Base-by-base conservation (phyloP, 2,888 invertebrate species). In the Digitonthophagus gazella region DNA sequence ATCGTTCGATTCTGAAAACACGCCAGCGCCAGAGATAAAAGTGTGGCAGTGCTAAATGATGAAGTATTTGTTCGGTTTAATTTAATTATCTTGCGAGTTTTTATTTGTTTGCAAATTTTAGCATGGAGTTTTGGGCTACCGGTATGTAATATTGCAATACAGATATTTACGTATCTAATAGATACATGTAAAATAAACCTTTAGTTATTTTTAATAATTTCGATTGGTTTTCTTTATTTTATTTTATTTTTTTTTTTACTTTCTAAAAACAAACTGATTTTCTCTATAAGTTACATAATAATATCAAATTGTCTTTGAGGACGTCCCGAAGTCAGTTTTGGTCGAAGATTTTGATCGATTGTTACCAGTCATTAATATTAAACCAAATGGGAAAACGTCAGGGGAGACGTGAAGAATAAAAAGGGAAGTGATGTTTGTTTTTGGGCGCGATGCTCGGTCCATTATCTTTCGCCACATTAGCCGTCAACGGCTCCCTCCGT, bases 391-490 rank as follows among this genome's bases (percentile, higher is more conserved):
- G 28, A 44, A 44, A 44, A 44, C 28, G 28, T 44, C 19, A 61
- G 61, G 16, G 28, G 54, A 68, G 54, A 71, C 75, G 74, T 75
- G 73, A 74, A 73, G 74, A 74, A 75, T 76, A 76, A 76, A 76
- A 72, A 76, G 76, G 74, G 72, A 76, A 75, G 72, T 67, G 71
- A 69, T 75, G 76, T 76, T 75, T 74, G 71, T 74, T 73, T 65
- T 69, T 69, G 69, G 68, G 71, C 67, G 72, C 74, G 74, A 75
- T 73, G 75, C 74, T 74, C 73, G 75, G 74, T 75, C 75, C 75
- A 75, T 76, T 76, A 75, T 76, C 75, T 76, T 69, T 75, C 72
- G 74, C 74, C 76, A 74, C 76, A 75, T 76, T 76, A 76, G 75
- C 75, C 75, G 76, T 75, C 76, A 74, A 74, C 73, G 58, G 28